Evolutionary conservation across 2,888 invertebrate species (phyloP).

Genomic region (Hyposoter didymator): DNA sequence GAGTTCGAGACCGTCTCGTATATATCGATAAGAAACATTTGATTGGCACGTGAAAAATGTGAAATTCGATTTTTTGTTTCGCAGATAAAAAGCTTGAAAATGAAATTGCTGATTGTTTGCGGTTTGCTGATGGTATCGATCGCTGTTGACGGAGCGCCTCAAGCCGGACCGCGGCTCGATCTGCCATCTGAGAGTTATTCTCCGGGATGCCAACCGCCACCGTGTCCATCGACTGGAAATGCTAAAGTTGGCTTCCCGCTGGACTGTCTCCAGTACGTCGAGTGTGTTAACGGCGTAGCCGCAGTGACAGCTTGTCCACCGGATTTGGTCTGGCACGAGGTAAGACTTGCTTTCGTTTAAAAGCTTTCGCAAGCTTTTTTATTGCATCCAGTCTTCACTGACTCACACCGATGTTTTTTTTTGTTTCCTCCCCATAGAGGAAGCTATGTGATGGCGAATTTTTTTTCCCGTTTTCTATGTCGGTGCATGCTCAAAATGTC

Average conservation of each 20-base stretch:
- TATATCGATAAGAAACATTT: not conserved
- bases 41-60: not conserved
- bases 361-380: not conserved
- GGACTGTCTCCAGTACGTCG: constrained; percentile 71
- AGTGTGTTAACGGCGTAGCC: constrained; percentile 61
- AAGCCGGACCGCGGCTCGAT: constrained; percentile 58
- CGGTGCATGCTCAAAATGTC: too few relatives aligned
- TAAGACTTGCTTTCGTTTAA: constrained; percentile 29
- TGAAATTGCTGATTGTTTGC: constrained; percentile 54
- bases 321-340: constrained; percentile 71
- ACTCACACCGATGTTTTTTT: constrained; percentile 1
- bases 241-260: constrained; percentile 67
- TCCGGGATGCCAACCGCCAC: constrained; percentile 63
- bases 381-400: not conserved
- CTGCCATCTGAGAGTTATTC: constrained; percentile 49
- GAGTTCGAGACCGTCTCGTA: not conserved
- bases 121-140: constrained; percentile 40
- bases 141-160: constrained; percentile 58
- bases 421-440: too few relatives aligned
- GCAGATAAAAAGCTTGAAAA: constrained; percentile 30
- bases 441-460: too few relatives aligned
- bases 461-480: too few relatives aligned
- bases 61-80: constrained; percentile 19
- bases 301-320: constrained; percentile 63
- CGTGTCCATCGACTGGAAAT: constrained; percentile 62